Evolutionary conservation across 1,140 invertebrate species (phyloP).

Genomic region (Polypedilum vanderplanki): DNA sequence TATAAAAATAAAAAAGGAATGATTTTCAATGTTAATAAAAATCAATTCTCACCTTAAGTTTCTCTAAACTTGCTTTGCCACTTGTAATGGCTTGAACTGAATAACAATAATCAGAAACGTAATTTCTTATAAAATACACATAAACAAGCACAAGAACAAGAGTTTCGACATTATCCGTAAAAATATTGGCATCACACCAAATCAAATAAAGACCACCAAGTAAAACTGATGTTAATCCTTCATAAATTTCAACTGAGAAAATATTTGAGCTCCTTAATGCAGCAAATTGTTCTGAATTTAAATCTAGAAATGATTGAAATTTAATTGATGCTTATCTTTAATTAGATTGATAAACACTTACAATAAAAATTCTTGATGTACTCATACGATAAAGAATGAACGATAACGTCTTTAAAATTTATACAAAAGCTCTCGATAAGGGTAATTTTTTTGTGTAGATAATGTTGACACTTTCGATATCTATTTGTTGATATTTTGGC

Average conservation of each 20-base stretch:
- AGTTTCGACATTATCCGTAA: not conserved
- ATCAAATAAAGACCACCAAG: slow-evolving; percentile 13
- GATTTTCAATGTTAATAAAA: not conserved
- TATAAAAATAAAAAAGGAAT: not conserved
- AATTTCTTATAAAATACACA: slow-evolving; percentile 1
- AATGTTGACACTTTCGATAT: not conserved
- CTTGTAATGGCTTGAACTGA: not conserved
- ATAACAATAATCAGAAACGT: slow-evolving; percentile 17
- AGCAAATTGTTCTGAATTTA: slow-evolving; percentile 24
- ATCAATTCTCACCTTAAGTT: not conserved
- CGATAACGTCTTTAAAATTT: not conserved
- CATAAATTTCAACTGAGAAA: not conserved
- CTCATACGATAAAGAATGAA: not conserved
- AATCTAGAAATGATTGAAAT: not conserved
- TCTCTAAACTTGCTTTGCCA: not conserved
- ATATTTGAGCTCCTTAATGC: not conserved
- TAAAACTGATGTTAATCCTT: not conserved
- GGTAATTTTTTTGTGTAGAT: not conserved
- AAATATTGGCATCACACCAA: slow-evolving; percentile 16
- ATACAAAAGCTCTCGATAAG: not conserved
- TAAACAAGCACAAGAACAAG: slow-evolving; percentile 3
- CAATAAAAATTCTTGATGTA: slow-evolving; percentile 24
- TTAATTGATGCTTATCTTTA: not conserved
- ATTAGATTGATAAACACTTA: not conserved
- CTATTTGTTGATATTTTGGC: not conserved